Conservation (phyloP, 1,140 invertebrate genomes). For the Cheumatopsyche charites region DNA sequence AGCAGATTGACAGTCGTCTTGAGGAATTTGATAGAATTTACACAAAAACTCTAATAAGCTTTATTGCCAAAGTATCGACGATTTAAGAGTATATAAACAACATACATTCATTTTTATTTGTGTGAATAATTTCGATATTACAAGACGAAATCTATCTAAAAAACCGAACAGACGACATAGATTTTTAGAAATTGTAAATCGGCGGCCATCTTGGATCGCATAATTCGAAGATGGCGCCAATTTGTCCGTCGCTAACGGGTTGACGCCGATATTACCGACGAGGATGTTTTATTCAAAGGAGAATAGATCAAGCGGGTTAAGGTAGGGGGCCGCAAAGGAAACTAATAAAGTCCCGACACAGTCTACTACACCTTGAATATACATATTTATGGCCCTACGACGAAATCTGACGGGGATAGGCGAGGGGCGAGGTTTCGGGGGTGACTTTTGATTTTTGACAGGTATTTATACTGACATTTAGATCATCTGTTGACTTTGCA, state of each 20-base stretch:
- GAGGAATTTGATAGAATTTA: no score
- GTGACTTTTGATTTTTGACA: neutral
- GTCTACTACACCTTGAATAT: slow-evolving; percentile 42
- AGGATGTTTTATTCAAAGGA: slow-evolving; percentile 46
- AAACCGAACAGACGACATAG: no score
- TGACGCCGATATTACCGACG: slow-evolving; percentile 38
- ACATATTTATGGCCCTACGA: slow-evolving; percentile 44
- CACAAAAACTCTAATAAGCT: no score
- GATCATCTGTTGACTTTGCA: no score
- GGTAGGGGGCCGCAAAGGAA: slow-evolving; percentile 22
- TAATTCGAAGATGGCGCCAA: neutral
- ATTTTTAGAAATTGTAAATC: neutral
- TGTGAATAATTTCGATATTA: no score
- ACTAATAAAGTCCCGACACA: slow-evolving; percentile 45
- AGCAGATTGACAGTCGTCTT: no score
- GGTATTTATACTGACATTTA: no score
- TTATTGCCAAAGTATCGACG: no score
- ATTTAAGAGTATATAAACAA: no score
- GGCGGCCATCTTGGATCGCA: no score
- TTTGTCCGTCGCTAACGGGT: slow-evolving; percentile 26
- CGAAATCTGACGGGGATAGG: neutral
- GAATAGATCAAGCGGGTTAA: slow-evolving; percentile 11
- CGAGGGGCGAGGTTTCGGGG: neutral
- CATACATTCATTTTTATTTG: no score
- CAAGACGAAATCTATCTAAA: no score